Evolutionary conservation across 2,888 invertebrate species (phyloP), one percentile per base, ranked within the genome.

Genomic region (Chromoteleia sp.): DNA sequence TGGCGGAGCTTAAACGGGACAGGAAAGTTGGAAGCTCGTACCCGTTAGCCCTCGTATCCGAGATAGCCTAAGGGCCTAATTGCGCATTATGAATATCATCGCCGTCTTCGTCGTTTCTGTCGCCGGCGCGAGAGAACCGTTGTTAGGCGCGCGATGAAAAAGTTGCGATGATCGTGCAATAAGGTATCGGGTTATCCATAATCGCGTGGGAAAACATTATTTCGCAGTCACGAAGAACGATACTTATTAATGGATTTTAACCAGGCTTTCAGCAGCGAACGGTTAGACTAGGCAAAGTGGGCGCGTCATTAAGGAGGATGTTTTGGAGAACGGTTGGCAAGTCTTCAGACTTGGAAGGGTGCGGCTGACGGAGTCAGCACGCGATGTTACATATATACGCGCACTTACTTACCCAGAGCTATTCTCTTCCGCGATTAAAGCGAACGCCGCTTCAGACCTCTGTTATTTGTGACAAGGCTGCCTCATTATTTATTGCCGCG

Each of bases 261-360:
- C 63, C 56, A 54, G 43, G 56, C 77, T 77, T 77, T 77, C 70
- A 77, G 63, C 63, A 50, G 68, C 48, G 48, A 70, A 63, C 58
- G 41, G 56, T 56, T 59, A 41, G 36, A 33, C 30, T n/a, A 1
- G 58, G 77, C 25, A 71, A 78, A 71, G 78, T 78, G 78, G 78
- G 78, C 67, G 65, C 78, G 71, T 78, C 65, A 59, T 73, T 73
- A 73, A 78, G 67, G 67, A 73, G 71, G 59, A 71, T 78, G 78
- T 78, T 78, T 78, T 79, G 70, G 70, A 80, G 70, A 68, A 63
- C 41, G 63, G 58, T 58, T 54, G 58, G 52, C 67, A 58, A 79
- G 73, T 58, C 52, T 77, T 52, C 43, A 78, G 78, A 59, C 52
- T 67, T 29, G 19, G 59, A 12, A 73, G 70, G 78, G 78, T 59